Evolutionary conservation across 2,797 vertebrate species (phyloP).

Genomic region (Lateolabrax maculatus): DNA sequence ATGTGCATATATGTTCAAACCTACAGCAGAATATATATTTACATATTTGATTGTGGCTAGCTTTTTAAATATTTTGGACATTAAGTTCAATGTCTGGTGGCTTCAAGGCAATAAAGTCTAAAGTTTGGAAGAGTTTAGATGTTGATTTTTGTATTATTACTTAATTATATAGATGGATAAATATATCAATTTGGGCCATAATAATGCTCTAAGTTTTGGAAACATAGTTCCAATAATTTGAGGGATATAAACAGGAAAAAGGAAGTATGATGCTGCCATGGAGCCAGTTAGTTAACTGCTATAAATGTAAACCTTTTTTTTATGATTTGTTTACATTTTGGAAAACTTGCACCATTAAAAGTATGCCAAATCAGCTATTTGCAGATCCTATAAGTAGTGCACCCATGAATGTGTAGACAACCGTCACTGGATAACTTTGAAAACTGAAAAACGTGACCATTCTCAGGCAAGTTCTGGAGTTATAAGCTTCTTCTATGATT

Average conservation of each 20-base stretch:
- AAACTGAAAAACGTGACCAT: background rate
- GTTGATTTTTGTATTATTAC: no score
- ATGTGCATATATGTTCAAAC: constrained; percentile 51
- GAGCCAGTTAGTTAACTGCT: no score
- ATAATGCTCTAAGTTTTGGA: background rate
- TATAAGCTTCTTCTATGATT: no score
- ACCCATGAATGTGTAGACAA: background rate
- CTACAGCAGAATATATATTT: constrained; percentile 30
- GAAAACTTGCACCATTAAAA: background rate
- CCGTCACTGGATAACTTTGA: background rate
- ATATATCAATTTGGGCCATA: background rate
- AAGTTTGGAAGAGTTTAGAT: background rate
- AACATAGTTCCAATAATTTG: background rate
- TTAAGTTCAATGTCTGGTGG: background rate
- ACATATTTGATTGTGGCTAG: constrained; percentile 12
- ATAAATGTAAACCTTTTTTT: background rate
- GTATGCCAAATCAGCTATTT: background rate
- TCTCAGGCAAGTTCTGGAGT: no score
- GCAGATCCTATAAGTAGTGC: background rate
- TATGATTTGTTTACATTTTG: background rate
- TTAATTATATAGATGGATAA: background rate
- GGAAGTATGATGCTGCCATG: background rate
- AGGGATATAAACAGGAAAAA: background rate
- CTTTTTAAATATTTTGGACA: background rate
- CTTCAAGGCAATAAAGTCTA: no score